Conservation (phyloP, 2,888 invertebrate species). For the Himalopsyche japonica region DNA sequence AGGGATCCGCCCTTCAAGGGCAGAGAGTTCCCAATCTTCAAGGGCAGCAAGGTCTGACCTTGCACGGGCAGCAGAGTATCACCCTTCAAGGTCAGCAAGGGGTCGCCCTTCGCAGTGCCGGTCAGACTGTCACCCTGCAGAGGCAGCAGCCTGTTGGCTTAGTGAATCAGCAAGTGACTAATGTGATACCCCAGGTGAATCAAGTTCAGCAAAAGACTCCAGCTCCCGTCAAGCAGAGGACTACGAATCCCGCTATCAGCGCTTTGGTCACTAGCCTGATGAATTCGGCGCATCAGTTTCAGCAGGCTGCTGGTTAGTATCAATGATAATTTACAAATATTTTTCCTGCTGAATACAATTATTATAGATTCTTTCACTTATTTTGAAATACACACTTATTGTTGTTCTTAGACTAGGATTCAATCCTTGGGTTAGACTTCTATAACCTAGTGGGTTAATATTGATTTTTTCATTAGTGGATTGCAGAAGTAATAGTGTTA, state of each 20-base stretch:
- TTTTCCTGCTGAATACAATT: too few species aligned
- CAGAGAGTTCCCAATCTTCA: constrained; percentile 21
- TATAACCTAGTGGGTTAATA: too few species aligned
- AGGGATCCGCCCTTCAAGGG: constrained; percentile 18
- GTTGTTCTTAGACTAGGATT: too few species aligned
- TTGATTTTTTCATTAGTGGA: too few species aligned
- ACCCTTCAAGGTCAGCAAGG: constrained; percentile 29
- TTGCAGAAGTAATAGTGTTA: too few species aligned
- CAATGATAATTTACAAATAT: background rate
- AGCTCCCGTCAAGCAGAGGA: constrained; percentile 52
- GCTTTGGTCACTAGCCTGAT: constrained; percentile 79
- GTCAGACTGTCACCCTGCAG: constrained; percentile 30
- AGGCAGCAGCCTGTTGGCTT: constrained; percentile 50
- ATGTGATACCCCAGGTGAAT: constrained; percentile 15
- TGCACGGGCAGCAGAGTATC: constrained; percentile 25
- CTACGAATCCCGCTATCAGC: constrained; percentile 71
- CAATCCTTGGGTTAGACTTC: too few species aligned
- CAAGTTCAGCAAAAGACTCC: constrained; percentile 56
- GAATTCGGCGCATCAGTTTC: constrained; percentile 82
- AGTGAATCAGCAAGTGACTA: constrained; percentile 46
- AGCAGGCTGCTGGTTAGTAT: constrained; percentile 60
- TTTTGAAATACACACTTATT: too few species aligned
- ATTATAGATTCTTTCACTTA: too few species aligned
- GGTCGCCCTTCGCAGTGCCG: constrained; percentile 17
- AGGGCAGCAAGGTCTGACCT: constrained; percentile 27